Evolutionary conservation across 2,888 invertebrate genomes (phyloP).

Genomic region (Nephrotoma guestfalica): DNA sequence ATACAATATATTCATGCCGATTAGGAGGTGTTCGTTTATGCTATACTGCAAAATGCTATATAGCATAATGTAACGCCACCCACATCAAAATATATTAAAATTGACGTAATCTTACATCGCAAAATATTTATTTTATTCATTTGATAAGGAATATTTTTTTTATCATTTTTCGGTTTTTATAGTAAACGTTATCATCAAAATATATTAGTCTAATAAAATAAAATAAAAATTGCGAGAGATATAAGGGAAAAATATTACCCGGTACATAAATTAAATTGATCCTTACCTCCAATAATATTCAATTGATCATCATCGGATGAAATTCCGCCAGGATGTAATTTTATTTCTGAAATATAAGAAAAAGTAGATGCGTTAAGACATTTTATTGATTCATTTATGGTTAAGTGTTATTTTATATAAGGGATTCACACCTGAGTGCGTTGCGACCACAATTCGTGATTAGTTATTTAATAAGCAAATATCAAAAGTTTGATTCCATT

Average conservation of each 20-base stretch:
- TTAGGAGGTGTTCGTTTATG: too few relatives aligned
- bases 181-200: background rate
- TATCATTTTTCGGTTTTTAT: background rate
- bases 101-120: background rate
- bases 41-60: too few relatives aligned
- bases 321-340: slow-evolving; percentile 29
- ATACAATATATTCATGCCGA: too few relatives aligned
- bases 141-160: background rate
- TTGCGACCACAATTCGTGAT: too few relatives aligned
- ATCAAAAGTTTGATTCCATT: too few relatives aligned
- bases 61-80: background rate
- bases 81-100: background rate
- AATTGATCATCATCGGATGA: slow-evolving; percentile 29
- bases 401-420: too few relatives aligned
- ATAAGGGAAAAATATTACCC: background rate
- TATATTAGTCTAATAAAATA: background rate
- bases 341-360: slow-evolving; percentile 24
- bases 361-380: background rate
- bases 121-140: background rate
- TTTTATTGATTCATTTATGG: background rate
- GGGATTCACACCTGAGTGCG: too few relatives aligned
- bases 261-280: background rate
- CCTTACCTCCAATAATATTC: slow-evolving; percentile 23
- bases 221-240: background rate
- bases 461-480: too few relatives aligned